Evolutionary conservation across 2,113 vertebrate species (phyloP).

Genomic region (Brachypodius melanocephalos): DNA sequence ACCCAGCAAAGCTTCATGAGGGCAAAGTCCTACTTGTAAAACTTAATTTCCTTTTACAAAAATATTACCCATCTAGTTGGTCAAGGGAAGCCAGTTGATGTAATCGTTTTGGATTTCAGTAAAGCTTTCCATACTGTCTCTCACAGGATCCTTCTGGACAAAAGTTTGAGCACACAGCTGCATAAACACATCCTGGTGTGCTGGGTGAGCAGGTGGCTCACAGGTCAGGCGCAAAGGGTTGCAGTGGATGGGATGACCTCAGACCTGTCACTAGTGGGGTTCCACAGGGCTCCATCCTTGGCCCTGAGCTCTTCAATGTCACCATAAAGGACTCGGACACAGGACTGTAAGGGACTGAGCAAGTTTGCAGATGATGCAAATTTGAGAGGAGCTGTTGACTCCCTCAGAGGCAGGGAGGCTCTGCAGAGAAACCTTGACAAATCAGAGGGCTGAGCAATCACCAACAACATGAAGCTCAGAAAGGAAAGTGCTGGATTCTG

Average conservation of each 20-base stretch:
- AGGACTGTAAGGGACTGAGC: background rate
- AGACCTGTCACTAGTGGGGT: background rate
- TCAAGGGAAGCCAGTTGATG: background rate
- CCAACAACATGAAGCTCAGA: background rate
- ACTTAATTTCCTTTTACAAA: background rate
- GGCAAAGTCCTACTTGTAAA: background rate
- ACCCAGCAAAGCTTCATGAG: background rate
- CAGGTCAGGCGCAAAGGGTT: fast-evolving
- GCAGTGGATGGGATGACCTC: background rate
- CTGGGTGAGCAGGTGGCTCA: background rate
- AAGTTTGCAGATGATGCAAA: background rate
- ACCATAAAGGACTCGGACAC: no score
- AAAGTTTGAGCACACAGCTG: background rate
- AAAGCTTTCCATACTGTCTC: background rate
- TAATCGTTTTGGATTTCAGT: background rate
- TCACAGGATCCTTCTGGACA: background rate
- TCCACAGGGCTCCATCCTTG: background rate
- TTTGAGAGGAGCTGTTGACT: background rate
- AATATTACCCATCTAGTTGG: background rate
- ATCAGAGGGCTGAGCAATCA: background rate
- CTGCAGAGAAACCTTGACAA: background rate
- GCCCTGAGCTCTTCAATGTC: background rate
- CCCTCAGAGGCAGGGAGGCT: background rate
- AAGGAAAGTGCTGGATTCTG: background rate
- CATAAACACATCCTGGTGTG: background rate